A percentile compares a stretch with the other conserved stretches of the same genome.
These are phyloP conservation scores for Pharmacophagus antenor DNA, from an alignment of 2,888 invertebrate species.

Conservation along the genomic window DNA sequence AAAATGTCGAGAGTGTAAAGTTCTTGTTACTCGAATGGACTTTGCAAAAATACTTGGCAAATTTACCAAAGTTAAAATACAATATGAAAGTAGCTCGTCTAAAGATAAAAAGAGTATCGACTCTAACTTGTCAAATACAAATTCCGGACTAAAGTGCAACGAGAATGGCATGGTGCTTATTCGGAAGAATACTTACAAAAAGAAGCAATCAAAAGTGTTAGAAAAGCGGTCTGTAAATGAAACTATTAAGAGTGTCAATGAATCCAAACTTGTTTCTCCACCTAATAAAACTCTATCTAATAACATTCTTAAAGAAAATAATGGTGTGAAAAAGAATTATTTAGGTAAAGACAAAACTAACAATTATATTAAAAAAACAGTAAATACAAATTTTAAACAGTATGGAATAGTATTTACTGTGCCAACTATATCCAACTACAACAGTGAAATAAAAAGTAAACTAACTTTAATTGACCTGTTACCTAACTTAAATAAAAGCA, in stretches of 20 bases:
- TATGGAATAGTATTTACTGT: constrained; percentile 66
- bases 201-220: constrained; percentile 55
- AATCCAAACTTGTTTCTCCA: constrained; percentile 31
- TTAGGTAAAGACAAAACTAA: constrained; percentile 47
- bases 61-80: constrained; percentile 76
- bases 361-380: constrained; percentile 40
- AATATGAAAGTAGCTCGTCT: constrained; percentile 64
- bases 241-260: neutral
- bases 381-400: constrained; percentile 49
- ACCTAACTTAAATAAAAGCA: constrained; percentile 54
- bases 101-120: constrained; percentile 50
- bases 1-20: constrained; percentile 72
- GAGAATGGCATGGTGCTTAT: constrained; percentile 74
- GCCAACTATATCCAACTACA: constrained; percentile 44
- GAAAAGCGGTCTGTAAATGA: neutral
- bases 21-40: constrained; percentile 72
- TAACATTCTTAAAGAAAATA: constrained; percentile 65
- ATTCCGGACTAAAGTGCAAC: constrained; percentile 62
- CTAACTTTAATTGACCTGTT: constrained; percentile 56
- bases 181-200: constrained; percentile 57
- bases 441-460: constrained; percentile 50
- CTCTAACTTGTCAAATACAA: constrained; percentile 44
- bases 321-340: constrained; percentile 37
- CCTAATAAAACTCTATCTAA: constrained; percentile 46
- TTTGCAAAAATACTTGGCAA: constrained; percentile 75